phyloP scores from a whole-genome alignment of 37 sponge, comb jelly and placozoan species.

The Beroe ovata region DNA sequence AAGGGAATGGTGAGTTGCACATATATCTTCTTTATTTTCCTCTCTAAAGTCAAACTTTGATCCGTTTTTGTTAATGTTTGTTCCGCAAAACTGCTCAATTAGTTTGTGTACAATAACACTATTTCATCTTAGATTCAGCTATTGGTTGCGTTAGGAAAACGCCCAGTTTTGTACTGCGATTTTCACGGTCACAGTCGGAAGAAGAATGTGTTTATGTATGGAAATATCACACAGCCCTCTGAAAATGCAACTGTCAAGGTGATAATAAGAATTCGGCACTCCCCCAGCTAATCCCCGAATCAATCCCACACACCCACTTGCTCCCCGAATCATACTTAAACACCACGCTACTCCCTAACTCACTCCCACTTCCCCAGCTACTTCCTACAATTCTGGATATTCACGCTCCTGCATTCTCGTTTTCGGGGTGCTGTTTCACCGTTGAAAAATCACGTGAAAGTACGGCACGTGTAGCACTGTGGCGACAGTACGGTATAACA shows the following conservation, averaged over 20 bases:
- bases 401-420: conserved; percentile 76
- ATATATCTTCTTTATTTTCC: too few relatives aligned
- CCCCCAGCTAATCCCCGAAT: background rate
- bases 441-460: conserved; percentile 82
- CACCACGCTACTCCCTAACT: background rate
- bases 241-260: conserved; percentile 52
- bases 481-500: conserved; percentile 81
- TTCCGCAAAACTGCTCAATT: too few relatives aligned
- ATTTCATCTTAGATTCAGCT: background rate
- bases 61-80: too few relatives aligned
- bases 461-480: conserved; percentile 81
- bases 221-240: conserved; percentile 61
- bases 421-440: conserved; percentile 76
- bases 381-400: conserved; percentile 70
- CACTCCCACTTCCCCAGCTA: conserved; percentile 61
- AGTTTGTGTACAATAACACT: too few relatives aligned
- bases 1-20: conserved; percentile 70
- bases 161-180: conserved; percentile 75
- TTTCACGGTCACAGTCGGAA: conserved; percentile 85
- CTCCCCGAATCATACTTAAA: conserved; percentile 9
- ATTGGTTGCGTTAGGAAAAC: background rate
- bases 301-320: conserved; percentile 3
- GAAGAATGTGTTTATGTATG: conserved; percentile 84
- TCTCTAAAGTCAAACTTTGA: too few relatives aligned
- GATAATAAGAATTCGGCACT: background rate